Percentiles rank a stretch among this genome's conserved stretches.
phyloP scores from a whole-genome alignment of 2,797 vertebrate genomes.

The Hyperoplus lanceolatus region DNA sequence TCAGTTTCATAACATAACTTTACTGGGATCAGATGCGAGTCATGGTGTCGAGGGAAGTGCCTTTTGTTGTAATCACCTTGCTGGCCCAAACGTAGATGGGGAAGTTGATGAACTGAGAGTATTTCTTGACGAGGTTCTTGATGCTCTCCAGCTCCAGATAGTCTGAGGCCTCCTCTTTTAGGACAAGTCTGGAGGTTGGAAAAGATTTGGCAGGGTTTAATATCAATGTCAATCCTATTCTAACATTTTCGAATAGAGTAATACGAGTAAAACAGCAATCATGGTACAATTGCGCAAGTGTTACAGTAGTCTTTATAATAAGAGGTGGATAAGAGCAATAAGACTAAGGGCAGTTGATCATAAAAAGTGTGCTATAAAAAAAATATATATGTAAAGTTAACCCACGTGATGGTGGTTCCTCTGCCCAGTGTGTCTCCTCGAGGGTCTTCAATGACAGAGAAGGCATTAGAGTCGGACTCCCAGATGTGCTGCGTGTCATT shows the following conservation, averaged over 20 bases:
- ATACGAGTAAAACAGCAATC: neutral
- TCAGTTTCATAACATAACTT: neutral
- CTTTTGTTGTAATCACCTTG: constrained; percentile 87
- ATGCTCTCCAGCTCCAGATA: constrained; percentile 97
- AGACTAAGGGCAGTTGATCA: neutral
- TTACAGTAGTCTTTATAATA: neutral
- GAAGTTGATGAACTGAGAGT: constrained; percentile 99
- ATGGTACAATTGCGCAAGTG: neutral
- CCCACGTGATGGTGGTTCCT: constrained; percentile 96
- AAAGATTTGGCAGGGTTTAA: neutral
- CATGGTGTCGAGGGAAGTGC: neutral
- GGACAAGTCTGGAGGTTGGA: constrained; percentile 87
- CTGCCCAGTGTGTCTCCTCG: constrained; percentile 95
- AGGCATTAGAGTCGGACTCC: constrained; percentile 98
- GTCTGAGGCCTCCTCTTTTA: constrained; percentile 98
- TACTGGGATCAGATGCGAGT: neutral
- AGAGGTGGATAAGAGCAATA: neutral
- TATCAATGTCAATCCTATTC: neutral
- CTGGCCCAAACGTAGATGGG: constrained; percentile 99
- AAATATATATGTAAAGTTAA: constrained; percentile 17
- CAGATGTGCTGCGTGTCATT: constrained; percentile 97
- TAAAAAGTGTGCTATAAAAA: too few relatives aligned
- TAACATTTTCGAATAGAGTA: neutral
- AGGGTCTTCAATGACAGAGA: constrained; percentile 95
- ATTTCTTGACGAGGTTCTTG: constrained; percentile 97